Percentiles rank a stretch among this genome's conserved stretches.
Conservation (phyloP, 2,113 vertebrate species). For the Dicaeum eximium region DNA sequence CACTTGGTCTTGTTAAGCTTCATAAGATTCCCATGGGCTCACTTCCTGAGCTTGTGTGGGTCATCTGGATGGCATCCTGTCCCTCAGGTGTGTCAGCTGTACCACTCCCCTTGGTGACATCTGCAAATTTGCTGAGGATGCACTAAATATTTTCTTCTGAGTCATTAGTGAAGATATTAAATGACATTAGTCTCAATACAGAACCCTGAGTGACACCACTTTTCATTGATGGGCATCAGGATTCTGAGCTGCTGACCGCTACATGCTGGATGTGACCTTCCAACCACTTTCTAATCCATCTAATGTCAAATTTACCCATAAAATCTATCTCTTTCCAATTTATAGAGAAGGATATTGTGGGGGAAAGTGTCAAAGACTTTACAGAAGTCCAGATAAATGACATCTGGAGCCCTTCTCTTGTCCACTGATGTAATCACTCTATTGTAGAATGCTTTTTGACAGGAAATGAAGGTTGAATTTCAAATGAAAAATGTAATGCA, state of each 20-base stretch:
- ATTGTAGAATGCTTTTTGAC: neutral
- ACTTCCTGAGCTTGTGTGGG: neutral
- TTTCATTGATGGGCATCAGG: neutral
- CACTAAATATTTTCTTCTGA: neutral
- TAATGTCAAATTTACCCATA: too few species aligned
- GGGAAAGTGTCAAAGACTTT: neutral
- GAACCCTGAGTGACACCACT: neutral
- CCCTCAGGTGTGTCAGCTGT: neutral
- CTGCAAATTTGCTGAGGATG: neutral
- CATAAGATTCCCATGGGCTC: neutral
- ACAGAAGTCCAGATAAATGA: neutral
- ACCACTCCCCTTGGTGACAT: neutral
- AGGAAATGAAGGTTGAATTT: neutral
- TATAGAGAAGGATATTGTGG: neutral
- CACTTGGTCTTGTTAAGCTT: neutral
- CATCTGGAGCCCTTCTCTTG: neutral
- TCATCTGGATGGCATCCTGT: neutral
- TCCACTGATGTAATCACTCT: neutral
- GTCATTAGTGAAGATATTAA: neutral
- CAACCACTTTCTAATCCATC: neutral
- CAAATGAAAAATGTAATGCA: neutral
- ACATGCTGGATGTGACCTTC: neutral
- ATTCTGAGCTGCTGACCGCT: neutral
- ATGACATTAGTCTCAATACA: neutral
- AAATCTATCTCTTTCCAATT: neutral